Evolutionary conservation across 2,113 vertebrate genomes (phyloP).

Genomic region (Corythornis vintsioides): DNA sequence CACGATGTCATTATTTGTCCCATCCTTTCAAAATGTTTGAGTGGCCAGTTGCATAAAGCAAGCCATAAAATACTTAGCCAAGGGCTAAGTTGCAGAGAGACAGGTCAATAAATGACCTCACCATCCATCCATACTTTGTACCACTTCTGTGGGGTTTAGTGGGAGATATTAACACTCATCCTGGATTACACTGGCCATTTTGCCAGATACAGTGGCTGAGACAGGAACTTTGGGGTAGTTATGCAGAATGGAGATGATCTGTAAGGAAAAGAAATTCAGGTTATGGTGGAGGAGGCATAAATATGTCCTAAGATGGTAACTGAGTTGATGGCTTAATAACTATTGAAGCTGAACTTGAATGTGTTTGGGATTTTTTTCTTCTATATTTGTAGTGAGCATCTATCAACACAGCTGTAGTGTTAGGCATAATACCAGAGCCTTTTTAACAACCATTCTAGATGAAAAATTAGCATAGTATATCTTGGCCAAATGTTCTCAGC

Average conservation of each 20-base stretch:
- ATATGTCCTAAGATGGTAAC: neutral
- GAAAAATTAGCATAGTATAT: neutral
- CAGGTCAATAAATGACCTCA: neutral
- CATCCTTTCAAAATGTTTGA: neutral
- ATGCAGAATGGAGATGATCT: neutral
- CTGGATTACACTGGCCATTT: neutral
- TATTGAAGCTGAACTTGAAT: neutral
- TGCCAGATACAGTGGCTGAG: neutral
- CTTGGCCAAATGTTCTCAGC: slow-evolving; percentile 25
- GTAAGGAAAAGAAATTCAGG: neutral
- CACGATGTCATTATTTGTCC: neutral
- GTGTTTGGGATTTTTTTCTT: neutral
- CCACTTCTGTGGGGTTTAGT: neutral
- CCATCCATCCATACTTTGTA: neutral
- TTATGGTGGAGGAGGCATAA: neutral
- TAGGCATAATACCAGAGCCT: slow-evolving; percentile 26
- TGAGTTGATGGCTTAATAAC: neutral
- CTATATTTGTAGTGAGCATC: slow-evolving; percentile 41
- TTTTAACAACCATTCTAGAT: slow-evolving; percentile 8
- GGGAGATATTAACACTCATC: neutral
- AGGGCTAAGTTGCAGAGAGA: neutral
- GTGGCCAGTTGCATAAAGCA: neutral
- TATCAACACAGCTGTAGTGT: slow-evolving; percentile 52
- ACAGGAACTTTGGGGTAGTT: neutral
- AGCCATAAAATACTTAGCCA: neutral